phyloP scores from a whole-genome alignment of 1,140 invertebrate species.

The Drosophila bipectinata region DNA sequence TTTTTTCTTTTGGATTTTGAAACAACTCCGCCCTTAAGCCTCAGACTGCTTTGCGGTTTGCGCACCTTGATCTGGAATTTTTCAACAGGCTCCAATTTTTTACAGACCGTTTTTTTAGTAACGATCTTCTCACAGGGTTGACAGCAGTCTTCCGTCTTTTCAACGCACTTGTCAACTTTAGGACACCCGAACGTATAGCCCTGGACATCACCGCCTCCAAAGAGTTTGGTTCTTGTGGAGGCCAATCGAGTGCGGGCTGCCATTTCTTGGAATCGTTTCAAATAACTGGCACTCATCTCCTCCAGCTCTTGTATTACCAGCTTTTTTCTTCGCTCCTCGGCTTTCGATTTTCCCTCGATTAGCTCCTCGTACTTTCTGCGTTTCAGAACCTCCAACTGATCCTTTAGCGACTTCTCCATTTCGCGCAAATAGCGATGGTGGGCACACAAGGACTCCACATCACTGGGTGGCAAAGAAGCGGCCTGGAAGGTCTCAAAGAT shows the following conservation, averaged over 20 bases:
- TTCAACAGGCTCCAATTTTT: background rate
- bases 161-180: background rate
- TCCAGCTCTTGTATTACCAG: slow-evolving; percentile 43
- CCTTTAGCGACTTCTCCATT: slow-evolving; percentile 52
- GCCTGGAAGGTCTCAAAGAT: slow-evolving; percentile 35
- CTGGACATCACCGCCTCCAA: background rate
- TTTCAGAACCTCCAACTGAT: slow-evolving; percentile 29
- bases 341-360: background rate
- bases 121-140: background rate
- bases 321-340: slow-evolving; percentile 7
- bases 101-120: background rate
- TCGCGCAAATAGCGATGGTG: slow-evolving; percentile 36
- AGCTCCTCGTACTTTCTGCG: slow-evolving; percentile 8
- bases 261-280: slow-evolving; percentile 42
- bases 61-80: background rate
- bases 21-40: slow-evolving; percentile 3
- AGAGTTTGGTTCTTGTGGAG: slow-evolving; percentile 41
- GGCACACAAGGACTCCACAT: slow-evolving; percentile 33
- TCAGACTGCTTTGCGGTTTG: background rate
- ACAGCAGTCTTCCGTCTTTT: background rate
- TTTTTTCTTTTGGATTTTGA: background rate
- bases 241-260: slow-evolving; percentile 26
- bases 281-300: slow-evolving; percentile 30
- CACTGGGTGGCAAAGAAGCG: slow-evolving; percentile 5
- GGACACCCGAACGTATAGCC: background rate